Percentiles rank a stretch among this genome's conserved stretches.
Conservation (phyloP, 92 coral and sea anemone species). For the Virgularia gustaviana region DNA sequence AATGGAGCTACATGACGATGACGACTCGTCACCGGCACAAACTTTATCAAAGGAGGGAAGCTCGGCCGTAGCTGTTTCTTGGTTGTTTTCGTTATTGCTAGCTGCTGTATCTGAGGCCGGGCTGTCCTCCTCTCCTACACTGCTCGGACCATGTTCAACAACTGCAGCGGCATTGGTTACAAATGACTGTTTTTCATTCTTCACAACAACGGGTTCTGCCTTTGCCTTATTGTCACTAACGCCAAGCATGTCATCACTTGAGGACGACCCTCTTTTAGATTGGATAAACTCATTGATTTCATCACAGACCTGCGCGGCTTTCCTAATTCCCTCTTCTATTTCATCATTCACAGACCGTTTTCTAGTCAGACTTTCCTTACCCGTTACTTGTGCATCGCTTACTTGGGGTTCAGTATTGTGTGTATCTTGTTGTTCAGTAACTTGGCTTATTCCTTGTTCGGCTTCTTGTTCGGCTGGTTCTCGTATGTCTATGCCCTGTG, state of each 20-base stretch:
- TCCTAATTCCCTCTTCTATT: conserved; percentile 24
- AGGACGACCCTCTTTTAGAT: neutral
- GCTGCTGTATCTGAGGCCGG: neutral
- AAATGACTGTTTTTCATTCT: neutral
- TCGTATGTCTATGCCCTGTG: no score
- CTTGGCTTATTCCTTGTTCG: neutral
- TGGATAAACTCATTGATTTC: neutral
- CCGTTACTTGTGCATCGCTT: no score
- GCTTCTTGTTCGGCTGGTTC: no score
- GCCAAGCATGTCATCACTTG: conserved; percentile 10
- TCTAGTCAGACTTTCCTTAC: neutral
- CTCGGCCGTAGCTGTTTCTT: neutral
- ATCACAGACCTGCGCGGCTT: conserved; percentile 26
- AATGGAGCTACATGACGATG: neutral
- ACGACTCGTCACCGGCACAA: neutral
- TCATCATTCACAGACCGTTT: neutral
- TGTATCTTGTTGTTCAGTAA: neutral
- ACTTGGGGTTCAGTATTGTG: no score
- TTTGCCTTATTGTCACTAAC: neutral
- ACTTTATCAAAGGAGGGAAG: neutral
- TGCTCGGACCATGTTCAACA: neutral
- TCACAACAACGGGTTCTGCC: neutral
- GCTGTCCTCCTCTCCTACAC: neutral
- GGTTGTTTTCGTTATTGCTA: neutral
- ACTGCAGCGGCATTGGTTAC: neutral